Percentiles rank a stretch among this genome's conserved stretches.
phyloP scores from a whole-genome alignment of 2,888 invertebrate species.

The Thereva unica region DNA sequence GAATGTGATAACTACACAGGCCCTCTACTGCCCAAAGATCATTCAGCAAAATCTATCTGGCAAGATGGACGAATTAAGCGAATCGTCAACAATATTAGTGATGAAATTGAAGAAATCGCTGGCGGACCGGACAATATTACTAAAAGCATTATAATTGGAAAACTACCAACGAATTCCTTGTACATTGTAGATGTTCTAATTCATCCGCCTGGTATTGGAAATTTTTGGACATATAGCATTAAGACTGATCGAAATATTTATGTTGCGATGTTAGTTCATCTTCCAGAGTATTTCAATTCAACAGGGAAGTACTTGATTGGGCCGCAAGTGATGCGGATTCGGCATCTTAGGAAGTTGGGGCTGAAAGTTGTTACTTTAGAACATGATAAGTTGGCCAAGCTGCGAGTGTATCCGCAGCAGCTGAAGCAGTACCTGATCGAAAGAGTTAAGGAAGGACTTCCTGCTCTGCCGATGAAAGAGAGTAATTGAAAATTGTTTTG shows the following conservation, averaged over 20 bases:
- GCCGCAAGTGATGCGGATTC: conserved; percentile 66
- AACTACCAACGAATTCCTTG: conserved; percentile 63
- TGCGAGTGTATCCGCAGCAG: conserved; percentile 60
- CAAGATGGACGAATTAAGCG: conserved; percentile 63
- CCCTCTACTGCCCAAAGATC: conserved; percentile 63
- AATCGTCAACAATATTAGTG: conserved; percentile 59
- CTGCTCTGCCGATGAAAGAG: conserved; percentile 29
- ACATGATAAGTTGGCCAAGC: conserved; percentile 60
- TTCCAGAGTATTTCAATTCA: conserved; percentile 69
- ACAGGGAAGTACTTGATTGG: conserved; percentile 64
- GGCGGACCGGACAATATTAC: conserved; percentile 61
- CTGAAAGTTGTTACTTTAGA: conserved; percentile 66
- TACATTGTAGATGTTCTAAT: conserved; percentile 67
- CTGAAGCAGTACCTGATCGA: conserved; percentile 62
- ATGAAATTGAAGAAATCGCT: conserved; percentile 57
- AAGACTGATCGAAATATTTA: conserved; percentile 58
- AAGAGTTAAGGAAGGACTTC: conserved; percentile 55
- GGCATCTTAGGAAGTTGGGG: conserved; percentile 67
- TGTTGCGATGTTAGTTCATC: conserved; percentile 65
- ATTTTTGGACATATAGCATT: conserved; percentile 60
- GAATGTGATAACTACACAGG: conserved; percentile 65
- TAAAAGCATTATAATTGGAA: conserved; percentile 61
- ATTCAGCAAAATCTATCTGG: conserved; percentile 60
- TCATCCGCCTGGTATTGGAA: conserved; percentile 59
- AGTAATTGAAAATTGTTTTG: conserved; percentile 2